Base-by-base conservation (phyloP, 2,888 invertebrate genomes). In the Drosophila diplacantha region DNA sequence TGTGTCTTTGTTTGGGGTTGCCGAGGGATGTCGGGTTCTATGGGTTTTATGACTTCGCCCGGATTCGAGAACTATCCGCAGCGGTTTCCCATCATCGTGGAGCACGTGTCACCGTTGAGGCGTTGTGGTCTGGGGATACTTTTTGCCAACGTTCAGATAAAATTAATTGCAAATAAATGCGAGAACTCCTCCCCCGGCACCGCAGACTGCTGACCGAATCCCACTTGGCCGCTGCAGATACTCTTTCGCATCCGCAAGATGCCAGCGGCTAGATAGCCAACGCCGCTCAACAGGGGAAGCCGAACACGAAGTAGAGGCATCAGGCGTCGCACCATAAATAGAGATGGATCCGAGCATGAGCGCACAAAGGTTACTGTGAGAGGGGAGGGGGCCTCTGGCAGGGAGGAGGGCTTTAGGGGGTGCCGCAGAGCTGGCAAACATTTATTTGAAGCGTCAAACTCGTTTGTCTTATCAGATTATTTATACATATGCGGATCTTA, bases 371-470 rank as follows among this genome's bases (percentile, higher is more conserved):
- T 39, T 32, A 44, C 26, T 60, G 29, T 16, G 60, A 1, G 24
- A 11, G 32, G 31, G 29, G 11, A 29, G 29, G 29, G 29, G 29
- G 11, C 29, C 11, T 4, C 4, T 29, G 29, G 29, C 29, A 29
- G 29, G 2, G 22, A 18, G 3, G 7, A 3, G 20, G 34, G 29
- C 11, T 5, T 7, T 5, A 31, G 8, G n/a, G 46, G 38, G 39
- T 18, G 62, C 69, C 63, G 70, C 50, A 59, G 66, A 66, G 61
- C 75, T 72, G 73, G 73, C 74, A 79, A 81, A 83, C 80, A 83
- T 83, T 80, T 80, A 80, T 83, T 75, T 79, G 82, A 80, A 81
- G 84, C 84, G 80, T 83, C 80, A 83, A 80, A 80, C 80, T 83
- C 80, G 84, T 83, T 80, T 83, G 80, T 82, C 75, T 79, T 81